Percentiles rank a stretch among this genome's conserved stretches.
Evolutionary conservation across 2,888 invertebrate genomes (phyloP).

Genomic region (Noctua comes): DNA sequence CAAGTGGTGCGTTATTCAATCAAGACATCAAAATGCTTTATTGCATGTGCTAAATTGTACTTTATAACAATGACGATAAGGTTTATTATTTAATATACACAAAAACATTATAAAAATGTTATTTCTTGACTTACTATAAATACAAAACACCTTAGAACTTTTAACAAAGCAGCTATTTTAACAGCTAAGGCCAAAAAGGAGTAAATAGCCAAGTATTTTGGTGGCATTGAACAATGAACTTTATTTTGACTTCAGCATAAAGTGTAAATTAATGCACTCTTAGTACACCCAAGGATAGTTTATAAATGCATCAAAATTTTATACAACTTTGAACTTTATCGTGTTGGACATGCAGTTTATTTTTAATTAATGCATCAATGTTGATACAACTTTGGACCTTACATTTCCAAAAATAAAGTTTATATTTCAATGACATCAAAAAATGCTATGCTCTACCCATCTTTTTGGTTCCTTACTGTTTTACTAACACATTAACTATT

Average conservation of each 20-base stretch:
- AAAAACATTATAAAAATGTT: not conserved
- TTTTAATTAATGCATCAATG: not conserved
- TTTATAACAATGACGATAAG: not conserved
- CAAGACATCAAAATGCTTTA: not conserved
- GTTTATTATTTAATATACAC: not conserved
- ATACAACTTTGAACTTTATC: not conserved
- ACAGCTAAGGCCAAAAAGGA: not conserved
- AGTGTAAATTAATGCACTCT: not conserved
- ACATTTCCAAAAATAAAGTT: not conserved
- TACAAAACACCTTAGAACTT: no score
- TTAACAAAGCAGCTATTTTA: not conserved
- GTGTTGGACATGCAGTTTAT: not conserved
- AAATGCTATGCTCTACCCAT: not conserved
- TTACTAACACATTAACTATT: not conserved
- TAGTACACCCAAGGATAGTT: not conserved
- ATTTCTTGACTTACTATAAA: not conserved
- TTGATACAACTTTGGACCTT: not conserved
- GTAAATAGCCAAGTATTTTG: not conserved
- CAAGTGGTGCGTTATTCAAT: no score
- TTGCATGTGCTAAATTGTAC: not conserved
- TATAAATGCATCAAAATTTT: not conserved
- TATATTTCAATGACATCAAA: constrained; percentile 1
- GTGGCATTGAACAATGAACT: not conserved
- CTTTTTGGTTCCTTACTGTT: not conserved
- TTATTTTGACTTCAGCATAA: not conserved